Evolutionary conservation across 2,797 vertebrate species (phyloP), one percentile per base, ranked within the genome.

Genomic region (Acanthornis magna): DNA sequence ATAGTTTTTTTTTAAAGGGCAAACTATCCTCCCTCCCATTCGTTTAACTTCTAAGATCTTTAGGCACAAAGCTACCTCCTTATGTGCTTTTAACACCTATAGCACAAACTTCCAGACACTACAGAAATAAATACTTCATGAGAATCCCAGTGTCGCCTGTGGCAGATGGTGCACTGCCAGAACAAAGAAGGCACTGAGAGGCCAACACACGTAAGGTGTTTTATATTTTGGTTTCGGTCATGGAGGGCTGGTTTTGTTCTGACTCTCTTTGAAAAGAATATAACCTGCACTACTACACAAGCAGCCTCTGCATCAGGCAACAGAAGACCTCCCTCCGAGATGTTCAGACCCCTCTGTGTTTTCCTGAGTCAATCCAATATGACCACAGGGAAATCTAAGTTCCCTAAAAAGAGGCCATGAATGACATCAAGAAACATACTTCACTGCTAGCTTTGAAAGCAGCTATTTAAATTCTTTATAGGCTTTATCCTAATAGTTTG

Each of bases 141-240:
- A 76, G 71, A 82, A 89, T 77, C 26, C 45, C 68, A 70, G 20
- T 7, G 47, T 19, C 70, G 54, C 61, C 34, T 14, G 32, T 47
- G 73, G 68, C 63, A 89, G 53, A 68, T 26, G 53, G 78, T 66
- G 62, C 68, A 51, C 15, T 4, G 60, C 22, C 43, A 92, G 92
- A 89, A 92, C 92, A 92, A 94, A 88, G 89, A 3, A 1, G 26
- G 85, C 66, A 92, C 85, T 92, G 76, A 89, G 83, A 84, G 34
- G 23, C 58, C n/a, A 68, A 68, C 18, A 55, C 36, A 54, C 47
- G 77, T 68, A 32, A 83, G 54, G 51, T 48, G 48, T 54, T 43
- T 60, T 50, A 11, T 62, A 55, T 86, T 89, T 93, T 92, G 67
- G 58, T 25, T 94, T 91, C 4, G 13, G 81, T 70, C 75, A 75